A percentile compares a stretch with the other conserved stretches of the same genome.
phyloP scores from a whole-genome alignment of 2,888 invertebrate genomes.

The Lutraria lutraria region DNA sequence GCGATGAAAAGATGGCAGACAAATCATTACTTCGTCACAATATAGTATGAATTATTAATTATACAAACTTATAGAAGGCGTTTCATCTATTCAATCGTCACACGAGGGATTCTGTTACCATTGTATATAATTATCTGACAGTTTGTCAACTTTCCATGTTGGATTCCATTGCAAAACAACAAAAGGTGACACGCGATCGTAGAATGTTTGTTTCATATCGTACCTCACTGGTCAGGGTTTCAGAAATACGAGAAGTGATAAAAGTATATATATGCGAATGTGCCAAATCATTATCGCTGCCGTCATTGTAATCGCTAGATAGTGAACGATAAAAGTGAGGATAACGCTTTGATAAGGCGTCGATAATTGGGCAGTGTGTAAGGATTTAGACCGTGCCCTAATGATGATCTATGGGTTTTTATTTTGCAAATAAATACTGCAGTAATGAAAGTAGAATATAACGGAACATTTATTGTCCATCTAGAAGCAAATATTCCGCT shows the following conservation, averaged over 20 bases:
- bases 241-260: conserved; percentile 17
- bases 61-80: conserved; percentile 13
- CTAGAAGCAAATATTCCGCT: conserved; percentile 29
- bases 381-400: conserved; percentile 52
- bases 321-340: conserved; percentile 58
- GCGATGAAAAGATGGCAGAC: not conserved
- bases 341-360: conserved; percentile 61
- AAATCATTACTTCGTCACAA: not conserved
- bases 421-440: conserved; percentile 56
- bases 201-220: not conserved
- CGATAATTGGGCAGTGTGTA: conserved; percentile 63
- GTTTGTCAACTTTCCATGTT: not conserved
- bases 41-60: conserved; percentile 15
- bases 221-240: conserved; percentile 8
- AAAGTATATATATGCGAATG: conserved; percentile 21
- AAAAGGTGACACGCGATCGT: conserved; percentile 5
- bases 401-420: conserved; percentile 62
- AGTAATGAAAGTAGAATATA: conserved; percentile 55
- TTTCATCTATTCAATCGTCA: not conserved
- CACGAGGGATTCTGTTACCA: conserved; percentile 3
- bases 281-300: conserved; percentile 46
- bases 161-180: not conserved
- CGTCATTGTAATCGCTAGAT: conserved; percentile 57
- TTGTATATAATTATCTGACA: not conserved
- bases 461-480: conserved; percentile 57